A percentile compares a stretch with the other conserved stretches of the same genome.
Conservation (phyloP, 1,140 invertebrate species). For the Pachyrhynchus sulphureomaculatus region DNA sequence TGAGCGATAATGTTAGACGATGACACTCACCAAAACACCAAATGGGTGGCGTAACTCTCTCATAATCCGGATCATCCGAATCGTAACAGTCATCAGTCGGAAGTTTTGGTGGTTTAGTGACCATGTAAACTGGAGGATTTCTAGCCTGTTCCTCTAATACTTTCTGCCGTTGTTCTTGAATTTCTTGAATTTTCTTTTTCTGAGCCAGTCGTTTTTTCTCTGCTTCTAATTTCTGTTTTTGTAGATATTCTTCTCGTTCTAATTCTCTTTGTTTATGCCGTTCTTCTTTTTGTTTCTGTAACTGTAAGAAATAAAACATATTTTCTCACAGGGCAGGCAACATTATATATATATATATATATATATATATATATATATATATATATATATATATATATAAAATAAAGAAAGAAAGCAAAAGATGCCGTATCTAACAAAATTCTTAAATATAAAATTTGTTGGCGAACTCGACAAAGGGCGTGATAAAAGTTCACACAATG, state of each 20-base stretch:
- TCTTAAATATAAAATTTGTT: too few relatives aligned
- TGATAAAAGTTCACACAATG: too few relatives aligned
- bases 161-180: constrained; percentile 41
- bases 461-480: too few relatives aligned
- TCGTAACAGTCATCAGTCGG: constrained; percentile 57
- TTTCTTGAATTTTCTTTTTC: constrained; percentile 45
- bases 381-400: too few relatives aligned
- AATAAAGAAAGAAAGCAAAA: too few relatives aligned
- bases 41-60: constrained; percentile 47
- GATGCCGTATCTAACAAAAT: too few relatives aligned
- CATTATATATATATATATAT: too few relatives aligned
- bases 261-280: constrained; percentile 54
- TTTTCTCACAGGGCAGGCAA: neutral
- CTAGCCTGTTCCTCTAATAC: constrained; percentile 38
- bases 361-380: too few relatives aligned
- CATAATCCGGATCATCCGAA: constrained; percentile 50
- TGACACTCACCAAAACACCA: constrained; percentile 57
- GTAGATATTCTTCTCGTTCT: constrained; percentile 58
- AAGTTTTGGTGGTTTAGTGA: constrained; percentile 52
- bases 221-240: constrained; percentile 56
- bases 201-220: constrained; percentile 29
- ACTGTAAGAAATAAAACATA: neutral
- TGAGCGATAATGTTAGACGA: too few relatives aligned
- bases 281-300: constrained; percentile 53
- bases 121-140: constrained; percentile 52